Base-by-base conservation (phyloP, 2,888 invertebrate species). In the Protodeltote pygarga region DNA sequence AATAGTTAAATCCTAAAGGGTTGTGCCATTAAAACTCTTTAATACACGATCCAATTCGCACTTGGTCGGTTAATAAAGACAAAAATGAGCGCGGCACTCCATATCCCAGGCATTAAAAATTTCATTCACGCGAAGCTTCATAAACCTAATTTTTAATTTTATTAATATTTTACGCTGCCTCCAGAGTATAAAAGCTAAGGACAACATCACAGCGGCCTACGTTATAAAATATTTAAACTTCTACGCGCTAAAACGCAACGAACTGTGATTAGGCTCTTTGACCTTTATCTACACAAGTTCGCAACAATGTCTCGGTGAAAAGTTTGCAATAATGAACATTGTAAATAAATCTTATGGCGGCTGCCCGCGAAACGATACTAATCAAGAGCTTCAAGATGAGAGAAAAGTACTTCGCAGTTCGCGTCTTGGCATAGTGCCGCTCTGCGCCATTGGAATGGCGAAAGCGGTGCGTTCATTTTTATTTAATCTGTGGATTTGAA, bases 341-440 rank as follows among this genome's bases (percentile, higher is more conserved):
- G 50, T 57, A 65, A 60, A 68, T 65, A 64, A 66, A 66, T 61
- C 66, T 55, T 64, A 58, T 62, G 57, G 66, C 37, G 61, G 49
- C 53, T 58, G 38, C 51, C 51, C 61, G 42, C 52, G 53, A 53
- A 64, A 70, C 66, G 55, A 70, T 65, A 63, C 54, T 70, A 66
- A 66, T 69, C 59, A 67, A 65, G n/a, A n/a, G n/a, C n/a, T n/a
- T n/a, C n/a, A n/a, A n/a, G 60, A 54, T 41, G 50, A 48, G 62
- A 50, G 66, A 53, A 64, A 61, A 52, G 64, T 62, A 54, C 66
- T 66, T 66, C 54, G 66, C 52, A 42, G 53, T 53, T 66, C 54
- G 66, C 52, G 40, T 49, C 53, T 62, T 53, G 41, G 47, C 37
- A 32, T 9, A 29, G 21, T 37, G 27, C 51, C 32, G 17, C 34